Evolutionary conservation across 64 coral and sea anemone species (phyloP).

Genomic region (Stylophora pistillata): DNA sequence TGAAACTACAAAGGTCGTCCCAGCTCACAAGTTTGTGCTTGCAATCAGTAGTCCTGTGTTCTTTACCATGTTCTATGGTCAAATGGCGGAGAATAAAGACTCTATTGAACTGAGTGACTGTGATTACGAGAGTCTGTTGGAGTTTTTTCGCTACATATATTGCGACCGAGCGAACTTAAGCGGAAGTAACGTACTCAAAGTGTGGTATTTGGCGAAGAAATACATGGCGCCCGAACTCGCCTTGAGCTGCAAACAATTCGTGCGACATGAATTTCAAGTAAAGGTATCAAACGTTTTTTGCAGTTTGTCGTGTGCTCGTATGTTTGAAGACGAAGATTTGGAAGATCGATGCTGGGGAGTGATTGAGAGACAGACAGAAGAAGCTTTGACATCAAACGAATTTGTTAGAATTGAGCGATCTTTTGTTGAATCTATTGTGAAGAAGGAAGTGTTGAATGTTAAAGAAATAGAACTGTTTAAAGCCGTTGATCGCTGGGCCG

Average conservation of each 20-base stretch:
- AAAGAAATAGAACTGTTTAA: slow-evolving; percentile 8
- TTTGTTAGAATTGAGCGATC: neutral
- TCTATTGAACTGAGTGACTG: neutral
- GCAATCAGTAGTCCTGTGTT: slow-evolving; percentile 45
- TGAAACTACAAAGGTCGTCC: neutral
- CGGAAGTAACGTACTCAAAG: no score
- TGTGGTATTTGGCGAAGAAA: neutral
- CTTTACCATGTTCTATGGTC: slow-evolving; percentile 26
- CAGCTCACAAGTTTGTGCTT: slow-evolving; percentile 43
- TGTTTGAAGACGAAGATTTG: neutral
- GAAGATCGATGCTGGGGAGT: neutral
- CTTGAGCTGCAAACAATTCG: neutral
- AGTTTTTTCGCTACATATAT: neutral
- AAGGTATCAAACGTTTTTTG: neutral
- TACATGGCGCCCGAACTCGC: neutral
- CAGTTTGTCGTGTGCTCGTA: neutral
- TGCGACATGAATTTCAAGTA: neutral
- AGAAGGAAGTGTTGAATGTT: neutral
- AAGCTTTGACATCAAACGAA: neutral
- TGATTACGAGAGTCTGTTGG: neutral
- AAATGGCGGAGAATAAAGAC: neutral
- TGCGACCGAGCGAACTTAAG: no score
- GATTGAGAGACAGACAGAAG: neutral
- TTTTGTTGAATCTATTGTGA: neutral
- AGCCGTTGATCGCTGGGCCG: neutral